Evolutionary conservation across 2,113 vertebrate genomes (phyloP), one percentile per base, ranked within the genome.

Genomic region (Equus quagga): DNA sequence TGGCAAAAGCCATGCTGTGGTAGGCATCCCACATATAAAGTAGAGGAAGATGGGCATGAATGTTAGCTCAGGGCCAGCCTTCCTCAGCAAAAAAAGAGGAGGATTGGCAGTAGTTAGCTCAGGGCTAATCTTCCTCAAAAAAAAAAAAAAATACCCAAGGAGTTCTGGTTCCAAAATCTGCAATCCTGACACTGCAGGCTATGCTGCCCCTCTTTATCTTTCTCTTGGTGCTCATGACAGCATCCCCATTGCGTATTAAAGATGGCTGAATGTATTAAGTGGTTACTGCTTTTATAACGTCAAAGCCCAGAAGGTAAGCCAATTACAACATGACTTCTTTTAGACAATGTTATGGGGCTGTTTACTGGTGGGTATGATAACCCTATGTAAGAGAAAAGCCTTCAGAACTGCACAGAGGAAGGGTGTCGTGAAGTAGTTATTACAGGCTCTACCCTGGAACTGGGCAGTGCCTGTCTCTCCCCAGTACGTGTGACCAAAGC

Each of bases 221-320:
- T 86, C 9, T 67, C 41, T 86, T 62, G 93, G 44, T 58, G 44
- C 12, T 81, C 46, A 76, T 56, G 56, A 93, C 18, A 94, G 78
- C n/a, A 84, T 51, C 44, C 58, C 21, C 4, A 4, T 17, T 88
- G 41, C 73, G 67, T 46, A 95, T 79, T 89, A 83, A 82, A 67
- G 72, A 69, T 44, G 5, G 26, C 33, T 44, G 18, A 41, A 83
- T 67, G 2, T 83, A 81, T 24, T 76, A 87, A 89, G 67, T 70
- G 14, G 13, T 69, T 82, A n/a, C 36, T 82, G 46, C 28, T 69
- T 97, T 78, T 99, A 94, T 97, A 96, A 99, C 99, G 99, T 98
- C 99, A 99, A 98, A 99, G 98, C 98, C 33, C 99, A 99, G 97
- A 98, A 99, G 98, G 98, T 99, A 97, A 97, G 98, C 96, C 31